Evolutionary conservation across 1,140 invertebrate species (phyloP), one percentile per base, ranked within the genome.

Genomic region (Capitella teleta): DNA sequence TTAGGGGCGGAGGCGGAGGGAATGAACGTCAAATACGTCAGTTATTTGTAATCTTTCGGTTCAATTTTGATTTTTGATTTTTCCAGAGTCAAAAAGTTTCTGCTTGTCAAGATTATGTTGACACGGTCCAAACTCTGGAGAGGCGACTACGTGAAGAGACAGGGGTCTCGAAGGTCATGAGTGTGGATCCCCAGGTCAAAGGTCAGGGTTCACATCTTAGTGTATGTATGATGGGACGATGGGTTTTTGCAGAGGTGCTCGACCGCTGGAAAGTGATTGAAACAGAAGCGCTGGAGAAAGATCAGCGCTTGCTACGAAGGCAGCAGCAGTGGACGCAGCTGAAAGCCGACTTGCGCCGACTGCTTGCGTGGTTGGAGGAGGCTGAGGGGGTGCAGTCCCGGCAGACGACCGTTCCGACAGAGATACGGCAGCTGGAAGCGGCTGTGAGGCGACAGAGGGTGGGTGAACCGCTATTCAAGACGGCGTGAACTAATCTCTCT

Each of bases 361-460:
- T 93, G 56, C 83, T 92, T 61, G 83, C 87, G 63, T 94, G 89
- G 89, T 73, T 94, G 30, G 82, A 86, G 62, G 84, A 85, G 57
- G 85, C 88, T 0, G 87, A 93, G 69, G 84, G 80, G 38, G 84
- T 82, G 0, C 83, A 87, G 56, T 80, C 79, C 36, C 72, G 79
- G 8, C 82, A 85, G 41, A 64, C 68, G 4, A 68, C 79, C 5
- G 80, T 83, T 10, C 83, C 86, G 0, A 77, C 74, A 10, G 80
- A 84, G 54, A 87, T 92, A 52, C 86, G 88, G 61, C 76, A 81
- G 18, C 69, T 93, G 1, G 88, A 93, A 69, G 84, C 88, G 63
- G 76, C 84, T 16, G 87, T 91, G 49, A 85, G 86, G 63, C 78
- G 78, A 54, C 77, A 80, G 51, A 75, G 76, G 63, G 77, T 75